Percentiles rank a stretch among this genome's conserved stretches.
Conservation (phyloP, 2,888 invertebrate species). For the Craniophora ligustri region DNA sequence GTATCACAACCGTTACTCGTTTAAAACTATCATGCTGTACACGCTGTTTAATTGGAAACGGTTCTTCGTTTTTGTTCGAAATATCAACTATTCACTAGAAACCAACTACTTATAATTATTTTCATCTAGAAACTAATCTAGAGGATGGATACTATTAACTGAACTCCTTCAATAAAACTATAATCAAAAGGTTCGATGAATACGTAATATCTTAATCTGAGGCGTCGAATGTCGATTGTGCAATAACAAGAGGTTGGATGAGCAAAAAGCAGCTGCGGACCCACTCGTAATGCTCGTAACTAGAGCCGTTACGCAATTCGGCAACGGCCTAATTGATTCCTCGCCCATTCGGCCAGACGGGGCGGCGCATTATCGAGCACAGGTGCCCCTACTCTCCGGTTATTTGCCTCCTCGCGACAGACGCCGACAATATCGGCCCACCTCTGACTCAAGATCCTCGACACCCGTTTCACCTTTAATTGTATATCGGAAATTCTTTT, state of each 20-base stretch:
- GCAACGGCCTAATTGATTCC: constrained; percentile 87
- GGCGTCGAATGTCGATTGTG: constrained; percentile 82
- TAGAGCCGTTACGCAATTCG: constrained; percentile 86
- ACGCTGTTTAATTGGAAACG: neutral
- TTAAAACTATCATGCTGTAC: constrained; percentile 31
- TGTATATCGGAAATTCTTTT: constrained; percentile 83
- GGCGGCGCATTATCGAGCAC: constrained; percentile 86
- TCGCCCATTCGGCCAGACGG: constrained; percentile 86
- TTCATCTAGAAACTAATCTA: constrained; percentile 14
- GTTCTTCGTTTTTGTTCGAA: neutral
- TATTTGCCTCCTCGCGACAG: constrained; percentile 81
- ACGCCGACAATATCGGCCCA: constrained; percentile 75
- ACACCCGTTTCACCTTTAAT: constrained; percentile 80
- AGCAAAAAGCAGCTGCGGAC: constrained; percentile 86
- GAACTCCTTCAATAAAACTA: constrained; percentile 66
- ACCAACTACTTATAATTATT: too few species aligned
- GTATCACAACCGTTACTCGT: constrained; percentile 40
- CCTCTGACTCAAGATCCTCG: constrained; percentile 73
- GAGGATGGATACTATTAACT: constrained; percentile 46
- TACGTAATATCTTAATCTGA: constrained; percentile 84
- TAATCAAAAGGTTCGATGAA: constrained; percentile 76
- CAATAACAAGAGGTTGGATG: constrained; percentile 85
- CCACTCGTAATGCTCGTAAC: constrained; percentile 84
- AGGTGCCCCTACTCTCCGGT: constrained; percentile 81
- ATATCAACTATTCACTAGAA: neutral